These are phyloP conservation scores for Myotis pilosus DNA, from an alignment of 2,797 vertebrate genomes.

Conservation along the genomic window DNA sequence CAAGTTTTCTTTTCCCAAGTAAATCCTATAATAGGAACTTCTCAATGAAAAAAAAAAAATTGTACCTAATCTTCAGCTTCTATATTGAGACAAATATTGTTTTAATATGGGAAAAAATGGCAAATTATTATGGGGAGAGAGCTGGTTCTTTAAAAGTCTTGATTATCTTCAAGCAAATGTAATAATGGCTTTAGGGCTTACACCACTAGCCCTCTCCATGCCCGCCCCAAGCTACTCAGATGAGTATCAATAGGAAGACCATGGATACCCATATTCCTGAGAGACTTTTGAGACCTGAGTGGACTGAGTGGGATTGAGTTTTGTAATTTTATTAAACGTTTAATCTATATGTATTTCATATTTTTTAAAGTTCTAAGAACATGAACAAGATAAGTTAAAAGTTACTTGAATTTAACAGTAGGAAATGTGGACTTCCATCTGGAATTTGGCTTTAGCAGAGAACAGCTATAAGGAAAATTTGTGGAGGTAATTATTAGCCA, in stretches of 20 bases:
- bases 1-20: neutral
- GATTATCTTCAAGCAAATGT: neutral
- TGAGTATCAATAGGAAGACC: neutral
- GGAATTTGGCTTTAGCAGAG: conserved; percentile 58
- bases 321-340: conserved; percentile 56
- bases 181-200: neutral
- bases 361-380: conserved; percentile 36
- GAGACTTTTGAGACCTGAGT: conserved; percentile 16
- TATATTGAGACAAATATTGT: neutral
- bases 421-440: conserved; percentile 30
- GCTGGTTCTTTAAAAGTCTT: neutral
- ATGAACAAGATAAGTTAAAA: conserved; percentile 41
- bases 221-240: neutral
- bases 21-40: neutral
- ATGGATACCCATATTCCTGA: neutral
- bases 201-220: fast-evolving
- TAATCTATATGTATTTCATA: conserved; percentile 60
- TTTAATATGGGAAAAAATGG: neutral
- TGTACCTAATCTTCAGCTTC: neutral
- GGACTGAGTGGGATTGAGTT: conserved; percentile 33
- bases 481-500: conserved; percentile 73
- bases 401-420: conserved; percentile 56
- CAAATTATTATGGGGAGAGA: neutral
- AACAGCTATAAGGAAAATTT: conserved; percentile 59
- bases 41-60: neutral